Conservation (phyloP, 2,113 vertebrate genomes). For the Anolis sagrei region DNA sequence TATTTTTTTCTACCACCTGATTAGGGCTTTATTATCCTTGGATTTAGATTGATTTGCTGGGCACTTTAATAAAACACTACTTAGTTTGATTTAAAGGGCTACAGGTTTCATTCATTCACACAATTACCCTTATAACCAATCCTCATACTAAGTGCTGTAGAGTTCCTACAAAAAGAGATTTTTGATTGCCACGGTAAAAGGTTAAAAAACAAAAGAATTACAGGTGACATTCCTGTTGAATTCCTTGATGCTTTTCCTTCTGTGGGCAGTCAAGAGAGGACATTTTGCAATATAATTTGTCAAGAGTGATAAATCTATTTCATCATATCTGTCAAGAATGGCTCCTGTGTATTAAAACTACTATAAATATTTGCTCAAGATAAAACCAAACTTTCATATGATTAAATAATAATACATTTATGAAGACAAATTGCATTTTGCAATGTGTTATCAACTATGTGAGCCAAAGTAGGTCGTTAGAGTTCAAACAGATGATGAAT, state of each 20-base stretch:
- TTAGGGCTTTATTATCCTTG: slow-evolving; percentile 99
- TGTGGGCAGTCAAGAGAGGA: slow-evolving; percentile 83
- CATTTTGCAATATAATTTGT: slow-evolving; percentile 86
- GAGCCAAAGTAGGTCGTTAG: slow-evolving; percentile 78
- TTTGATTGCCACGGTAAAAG: slow-evolving; percentile 81
- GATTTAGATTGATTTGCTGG: slow-evolving; percentile 99
- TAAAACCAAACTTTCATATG: slow-evolving; percentile 85
- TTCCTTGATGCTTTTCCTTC: slow-evolving; percentile 70
- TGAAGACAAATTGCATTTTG: slow-evolving; percentile 87
- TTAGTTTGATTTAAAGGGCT: slow-evolving; percentile 94
- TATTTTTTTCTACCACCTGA: slow-evolving; percentile 99
- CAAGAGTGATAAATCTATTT: slow-evolving; percentile 92
- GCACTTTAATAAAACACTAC: slow-evolving; percentile 98
- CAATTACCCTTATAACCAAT: slow-evolving; percentile 89
- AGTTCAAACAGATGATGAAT: slow-evolving; percentile 78
- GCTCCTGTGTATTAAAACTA: slow-evolving; percentile 90
- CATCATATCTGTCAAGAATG: slow-evolving; percentile 84
- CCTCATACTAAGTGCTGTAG: slow-evolving; percentile 61
- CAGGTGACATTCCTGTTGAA: slow-evolving; percentile 90
- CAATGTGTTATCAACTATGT: slow-evolving; percentile 77
- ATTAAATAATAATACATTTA: slow-evolving; percentile 83
- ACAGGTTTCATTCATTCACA: slow-evolving; percentile 87
- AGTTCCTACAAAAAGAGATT: slow-evolving; percentile 66
- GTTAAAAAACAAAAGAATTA: slow-evolving; percentile 78
- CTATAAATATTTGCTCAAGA: slow-evolving; percentile 92